Percentiles rank a stretch among this genome's conserved stretches.
phyloP scores from a whole-genome alignment of 2,797 vertebrate species.

The Myripristis murdjan region DNA sequence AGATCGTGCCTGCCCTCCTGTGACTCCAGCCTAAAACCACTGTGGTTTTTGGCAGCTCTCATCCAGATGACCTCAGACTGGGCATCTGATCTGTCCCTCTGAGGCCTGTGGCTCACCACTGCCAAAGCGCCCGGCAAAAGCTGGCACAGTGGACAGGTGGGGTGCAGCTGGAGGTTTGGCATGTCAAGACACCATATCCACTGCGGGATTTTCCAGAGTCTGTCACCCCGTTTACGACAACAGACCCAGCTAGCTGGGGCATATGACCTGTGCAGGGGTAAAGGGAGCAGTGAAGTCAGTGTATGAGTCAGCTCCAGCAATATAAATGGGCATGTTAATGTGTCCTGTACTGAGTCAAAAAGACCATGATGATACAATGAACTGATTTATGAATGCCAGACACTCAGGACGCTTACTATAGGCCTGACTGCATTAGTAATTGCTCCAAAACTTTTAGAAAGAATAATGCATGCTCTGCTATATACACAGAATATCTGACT shows the following conservation, averaged over 20 bases:
- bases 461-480: slow-evolving; percentile 69
- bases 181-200: not conserved
- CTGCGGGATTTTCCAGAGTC: slow-evolving; percentile 1
- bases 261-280: not conserved
- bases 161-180: not conserved
- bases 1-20: not conserved
- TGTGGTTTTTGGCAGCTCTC: not conserved
- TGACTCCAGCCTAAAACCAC: not conserved
- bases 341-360: slow-evolving; percentile 16
- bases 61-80: not conserved
- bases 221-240: slow-evolving; percentile 14
- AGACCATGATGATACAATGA: not conserved
- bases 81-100: not conserved
- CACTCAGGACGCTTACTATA: slow-evolving; percentile 45
- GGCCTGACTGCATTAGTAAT: slow-evolving; percentile 57
- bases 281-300: slow-evolving; percentile 20
- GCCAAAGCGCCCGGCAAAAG: not conserved
- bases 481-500: slow-evolving; percentile 61
- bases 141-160: not conserved
- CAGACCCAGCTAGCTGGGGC: slow-evolving; percentile 2
- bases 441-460: slow-evolving; percentile 57
- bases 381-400: slow-evolving; percentile 31
- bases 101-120: not conserved
- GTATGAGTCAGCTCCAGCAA: slow-evolving; percentile 11
- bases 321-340: slow-evolving; percentile 17